phyloP scores from a whole-genome alignment of 1,140 invertebrate species.

The Melitaea cinxia region DNA sequence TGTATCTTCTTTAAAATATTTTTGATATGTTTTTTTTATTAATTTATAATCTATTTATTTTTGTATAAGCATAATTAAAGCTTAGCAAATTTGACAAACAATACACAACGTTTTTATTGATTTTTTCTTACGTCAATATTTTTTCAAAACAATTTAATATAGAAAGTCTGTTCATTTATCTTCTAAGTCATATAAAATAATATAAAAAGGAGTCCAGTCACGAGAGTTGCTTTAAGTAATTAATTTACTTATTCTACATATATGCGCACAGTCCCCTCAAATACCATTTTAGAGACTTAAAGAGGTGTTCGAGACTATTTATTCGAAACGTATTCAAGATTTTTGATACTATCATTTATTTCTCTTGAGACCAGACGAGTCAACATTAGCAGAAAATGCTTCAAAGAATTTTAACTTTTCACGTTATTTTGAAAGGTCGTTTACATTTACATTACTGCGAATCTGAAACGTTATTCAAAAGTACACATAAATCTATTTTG shows the following conservation, averaged over 20 bases:
- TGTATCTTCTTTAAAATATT: too few species aligned
- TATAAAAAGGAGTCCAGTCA: too few species aligned
- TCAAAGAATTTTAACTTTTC: background rate
- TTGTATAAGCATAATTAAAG: too few species aligned
- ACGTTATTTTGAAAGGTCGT: constrained; percentile 9
- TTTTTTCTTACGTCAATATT: too few species aligned
- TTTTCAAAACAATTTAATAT: too few species aligned
- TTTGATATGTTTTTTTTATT: too few species aligned
- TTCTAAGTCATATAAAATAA: too few species aligned
- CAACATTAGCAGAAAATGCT: background rate
- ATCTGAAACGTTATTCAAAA: background rate
- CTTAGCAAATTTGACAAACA: too few species aligned
- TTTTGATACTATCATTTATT: background rate
- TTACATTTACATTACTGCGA: background rate
- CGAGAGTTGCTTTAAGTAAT: too few species aligned
- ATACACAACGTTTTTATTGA: too few species aligned
- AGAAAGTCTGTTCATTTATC: too few species aligned
- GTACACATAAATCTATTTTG: background rate
- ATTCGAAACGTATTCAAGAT: constrained; percentile 2
- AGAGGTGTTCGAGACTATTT: background rate
- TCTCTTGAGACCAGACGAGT: constrained; percentile 4
- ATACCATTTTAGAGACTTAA: background rate
- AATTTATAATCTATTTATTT: too few species aligned
- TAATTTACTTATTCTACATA: background rate
- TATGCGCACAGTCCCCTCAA: background rate